Conservation (phyloP, 2,113 vertebrate species). For the Pan troglodytes region DNA sequence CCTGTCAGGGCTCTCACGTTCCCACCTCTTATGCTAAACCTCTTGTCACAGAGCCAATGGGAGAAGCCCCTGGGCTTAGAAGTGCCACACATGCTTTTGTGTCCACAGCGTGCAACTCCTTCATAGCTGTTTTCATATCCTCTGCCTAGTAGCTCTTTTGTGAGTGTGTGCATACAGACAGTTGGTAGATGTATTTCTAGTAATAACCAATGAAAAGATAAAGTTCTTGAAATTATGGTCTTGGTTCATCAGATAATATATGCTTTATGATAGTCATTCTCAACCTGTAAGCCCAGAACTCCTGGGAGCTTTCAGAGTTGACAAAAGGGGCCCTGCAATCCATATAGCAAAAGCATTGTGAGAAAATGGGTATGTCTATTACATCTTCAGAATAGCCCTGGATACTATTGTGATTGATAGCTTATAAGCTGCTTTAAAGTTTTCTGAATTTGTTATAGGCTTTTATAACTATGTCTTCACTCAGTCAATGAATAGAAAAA, state of each 20-base stretch:
- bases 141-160: slow-evolving; percentile 29
- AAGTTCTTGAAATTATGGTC: neutral
- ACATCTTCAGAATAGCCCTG: neutral
- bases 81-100: neutral
- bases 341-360: neutral
- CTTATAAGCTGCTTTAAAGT: neutral
- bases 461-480: slow-evolving; percentile 6
- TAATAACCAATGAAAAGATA: neutral
- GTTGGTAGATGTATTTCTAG: slow-evolving; percentile 3
- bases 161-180: slow-evolving; percentile 12
- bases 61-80: neutral
- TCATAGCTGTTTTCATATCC: neutral
- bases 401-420: neutral
- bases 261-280: neutral
- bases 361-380: neutral
- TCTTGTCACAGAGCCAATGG: slow-evolving; percentile 15
- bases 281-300: neutral
- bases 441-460: slow-evolving; percentile 11
- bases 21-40: neutral
- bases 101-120: neutral
- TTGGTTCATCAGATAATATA: neutral
- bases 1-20: neutral
- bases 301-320: neutral
- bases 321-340: neutral
- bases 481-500: neutral